phyloP scores from a whole-genome alignment of 2,888 invertebrate genomes.

The Aphrophora alni region DNA sequence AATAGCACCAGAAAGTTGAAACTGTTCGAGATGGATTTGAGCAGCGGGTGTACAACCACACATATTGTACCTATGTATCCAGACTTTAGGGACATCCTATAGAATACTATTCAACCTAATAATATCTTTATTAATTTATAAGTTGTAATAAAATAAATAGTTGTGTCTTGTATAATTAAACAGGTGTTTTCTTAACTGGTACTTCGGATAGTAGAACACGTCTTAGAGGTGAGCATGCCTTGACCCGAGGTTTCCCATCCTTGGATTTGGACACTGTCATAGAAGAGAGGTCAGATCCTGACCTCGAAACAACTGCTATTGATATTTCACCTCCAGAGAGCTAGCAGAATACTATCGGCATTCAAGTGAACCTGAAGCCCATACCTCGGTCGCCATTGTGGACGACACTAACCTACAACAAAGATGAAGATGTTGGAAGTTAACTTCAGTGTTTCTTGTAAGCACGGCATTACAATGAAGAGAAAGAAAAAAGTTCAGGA shows the following conservation, averaged over 20 bases:
- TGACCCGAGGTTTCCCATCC: conserved; percentile 77
- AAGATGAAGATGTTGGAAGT: not conserved
- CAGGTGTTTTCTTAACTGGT: conserved; percentile 49
- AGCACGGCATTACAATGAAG: too few species aligned
- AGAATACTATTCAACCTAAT: too few species aligned
- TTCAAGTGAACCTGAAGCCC: not conserved
- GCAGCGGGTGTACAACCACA: too few species aligned
- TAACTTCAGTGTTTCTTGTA: too few species aligned
- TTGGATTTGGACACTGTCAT: conserved; percentile 83
- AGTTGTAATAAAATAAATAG: too few species aligned
- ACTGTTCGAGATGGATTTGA: too few species aligned
- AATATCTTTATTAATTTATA: too few species aligned
- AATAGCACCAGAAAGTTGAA: too few species aligned
- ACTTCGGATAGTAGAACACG: conserved; percentile 43
- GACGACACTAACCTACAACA: not conserved
- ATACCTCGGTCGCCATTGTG: not conserved
- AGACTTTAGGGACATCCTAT: too few species aligned
- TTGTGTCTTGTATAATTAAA: too few species aligned
- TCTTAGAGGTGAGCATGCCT: conserved; percentile 68
- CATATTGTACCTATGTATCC: too few species aligned
- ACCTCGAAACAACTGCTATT: conserved; percentile 38
- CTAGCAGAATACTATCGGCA: conserved; percentile 58
- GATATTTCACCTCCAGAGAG: conserved; percentile 59
- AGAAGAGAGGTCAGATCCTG: conserved; percentile 76
- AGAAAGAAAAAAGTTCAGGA: too few species aligned